These are phyloP conservation scores for Lomographa bimaculata DNA, from an alignment of 2,888 invertebrate species.

Conservation along the genomic window DNA sequence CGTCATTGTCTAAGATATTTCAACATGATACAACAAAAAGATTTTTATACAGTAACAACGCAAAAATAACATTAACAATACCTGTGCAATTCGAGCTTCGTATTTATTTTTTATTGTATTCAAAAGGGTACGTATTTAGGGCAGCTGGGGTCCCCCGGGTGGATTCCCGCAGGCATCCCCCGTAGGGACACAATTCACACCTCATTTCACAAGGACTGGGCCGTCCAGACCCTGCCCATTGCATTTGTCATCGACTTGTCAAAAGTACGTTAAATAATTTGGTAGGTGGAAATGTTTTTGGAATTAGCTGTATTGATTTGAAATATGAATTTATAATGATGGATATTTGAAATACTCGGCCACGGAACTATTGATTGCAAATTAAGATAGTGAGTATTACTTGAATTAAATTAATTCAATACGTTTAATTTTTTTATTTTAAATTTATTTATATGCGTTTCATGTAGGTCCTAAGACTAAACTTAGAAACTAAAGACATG, in stretches of 20 bases:
- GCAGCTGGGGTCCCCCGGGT: slow-evolving; percentile 69
- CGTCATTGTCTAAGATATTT: no score
- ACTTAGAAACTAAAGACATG: no score
- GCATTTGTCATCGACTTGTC: slow-evolving; percentile 63
- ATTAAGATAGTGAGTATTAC: no score
- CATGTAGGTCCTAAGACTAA: no score
- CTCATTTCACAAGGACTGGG: slow-evolving; percentile 72
- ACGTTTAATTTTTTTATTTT: no score
- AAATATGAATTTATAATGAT: slow-evolving; percentile 18
- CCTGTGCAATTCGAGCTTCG: slow-evolving; percentile 68
- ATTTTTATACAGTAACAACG: no score
- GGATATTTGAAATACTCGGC: background rate
- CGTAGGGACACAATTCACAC: slow-evolving; percentile 79
- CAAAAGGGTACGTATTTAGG: slow-evolving; percentile 55
- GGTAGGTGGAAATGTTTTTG: slow-evolving; percentile 30
- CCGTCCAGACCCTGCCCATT: slow-evolving; percentile 65
- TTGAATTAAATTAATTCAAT: no score
- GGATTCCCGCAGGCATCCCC: slow-evolving; percentile 52
- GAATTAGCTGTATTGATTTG: slow-evolving; percentile 52
- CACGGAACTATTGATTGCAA: no score
- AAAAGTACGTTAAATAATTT: slow-evolving; percentile 55
- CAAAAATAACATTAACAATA: slow-evolving; percentile 52
- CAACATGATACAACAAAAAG: no score
- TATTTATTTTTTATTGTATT: no score
- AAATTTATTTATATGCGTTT: no score